Conservation (phyloP, 2,888 invertebrate genomes). For the Athalia cordata region DNA sequence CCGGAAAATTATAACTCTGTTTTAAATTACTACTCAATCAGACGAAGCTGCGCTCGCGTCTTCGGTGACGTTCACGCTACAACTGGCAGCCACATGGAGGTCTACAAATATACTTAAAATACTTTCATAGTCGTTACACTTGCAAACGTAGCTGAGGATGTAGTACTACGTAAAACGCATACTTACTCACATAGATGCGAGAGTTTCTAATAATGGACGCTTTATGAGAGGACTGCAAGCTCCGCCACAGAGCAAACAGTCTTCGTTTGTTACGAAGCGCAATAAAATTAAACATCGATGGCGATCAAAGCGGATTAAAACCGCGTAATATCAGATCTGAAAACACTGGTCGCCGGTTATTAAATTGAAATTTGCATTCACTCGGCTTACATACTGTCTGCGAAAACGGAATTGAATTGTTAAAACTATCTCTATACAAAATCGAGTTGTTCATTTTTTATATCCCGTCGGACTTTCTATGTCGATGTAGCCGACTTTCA, state of each 20-base stretch:
- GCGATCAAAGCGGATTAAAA: not conserved
- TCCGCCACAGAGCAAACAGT: slow-evolving; percentile 38
- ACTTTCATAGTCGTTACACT: slow-evolving; percentile 31
- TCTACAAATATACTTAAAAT: slow-evolving; percentile 44
- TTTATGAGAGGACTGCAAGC: slow-evolving; percentile 58
- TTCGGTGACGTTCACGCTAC: slow-evolving; percentile 58
- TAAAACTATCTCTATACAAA: too few relatives aligned
- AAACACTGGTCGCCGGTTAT: too few relatives aligned
- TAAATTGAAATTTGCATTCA: too few relatives aligned
- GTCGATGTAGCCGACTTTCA: too few relatives aligned
- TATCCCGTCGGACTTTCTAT: too few relatives aligned
- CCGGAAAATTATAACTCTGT: slow-evolving; percentile 45
- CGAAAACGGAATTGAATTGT: too few relatives aligned
- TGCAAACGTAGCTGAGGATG: slow-evolving; percentile 4
- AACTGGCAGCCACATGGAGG: slow-evolving; percentile 67
- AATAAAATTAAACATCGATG: slow-evolving; percentile 7
- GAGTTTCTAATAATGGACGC: slow-evolving; percentile 69
- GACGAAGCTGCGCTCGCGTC: slow-evolving; percentile 56
- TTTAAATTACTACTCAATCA: slow-evolving; percentile 62
- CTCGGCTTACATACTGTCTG: too few relatives aligned
- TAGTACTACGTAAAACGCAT: slow-evolving; percentile 12
- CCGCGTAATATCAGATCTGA: not conserved
- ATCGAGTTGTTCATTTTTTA: too few relatives aligned
- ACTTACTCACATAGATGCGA: slow-evolving; percentile 48
- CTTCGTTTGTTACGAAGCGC: slow-evolving; percentile 22